phyloP scores from a whole-genome alignment of 2,888 invertebrate genomes.

The Julus scandinavius region DNA sequence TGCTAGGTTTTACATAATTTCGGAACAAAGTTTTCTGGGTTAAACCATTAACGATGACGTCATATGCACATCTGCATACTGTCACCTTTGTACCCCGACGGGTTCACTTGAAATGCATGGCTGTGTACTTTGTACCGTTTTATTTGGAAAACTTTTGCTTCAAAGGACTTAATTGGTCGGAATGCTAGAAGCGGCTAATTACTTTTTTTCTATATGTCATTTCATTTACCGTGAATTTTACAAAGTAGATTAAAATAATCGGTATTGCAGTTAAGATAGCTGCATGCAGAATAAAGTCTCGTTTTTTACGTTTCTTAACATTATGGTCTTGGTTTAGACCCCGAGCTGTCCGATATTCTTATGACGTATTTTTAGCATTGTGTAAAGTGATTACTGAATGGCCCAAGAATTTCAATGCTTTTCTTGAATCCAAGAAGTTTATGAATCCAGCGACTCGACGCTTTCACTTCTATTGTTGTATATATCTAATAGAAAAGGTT shows the following conservation, averaged over 20 bases:
- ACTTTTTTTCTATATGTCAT: neutral
- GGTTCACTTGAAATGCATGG: neutral
- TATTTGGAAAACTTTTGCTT: neutral
- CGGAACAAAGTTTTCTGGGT: neutral
- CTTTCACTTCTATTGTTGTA: neutral
- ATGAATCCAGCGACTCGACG: neutral
- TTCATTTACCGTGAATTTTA: too few relatives aligned
- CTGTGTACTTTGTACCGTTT: neutral
- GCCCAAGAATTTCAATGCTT: slow-evolving; percentile 16
- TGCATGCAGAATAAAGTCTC: neutral
- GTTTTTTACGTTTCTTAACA: neutral
- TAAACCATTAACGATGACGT: too few relatives aligned
- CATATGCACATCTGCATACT: neutral
- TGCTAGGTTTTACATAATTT: neutral
- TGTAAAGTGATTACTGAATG: neutral
- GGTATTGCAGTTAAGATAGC: too few relatives aligned
- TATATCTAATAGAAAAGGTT: neutral
- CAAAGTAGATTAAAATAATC: neutral
- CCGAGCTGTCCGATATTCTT: neutral
- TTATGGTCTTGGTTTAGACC: neutral
- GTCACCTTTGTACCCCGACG: neutral
- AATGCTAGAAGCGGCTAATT: slow-evolving; percentile 8
- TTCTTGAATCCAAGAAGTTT: neutral
- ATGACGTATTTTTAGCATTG: neutral
- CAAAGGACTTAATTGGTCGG: neutral